Percentiles rank a stretch among this genome's conserved stretches.
Evolutionary conservation across 2,888 invertebrate genomes (phyloP).

Genomic region (Sinodicranocentrus sp.): DNA sequence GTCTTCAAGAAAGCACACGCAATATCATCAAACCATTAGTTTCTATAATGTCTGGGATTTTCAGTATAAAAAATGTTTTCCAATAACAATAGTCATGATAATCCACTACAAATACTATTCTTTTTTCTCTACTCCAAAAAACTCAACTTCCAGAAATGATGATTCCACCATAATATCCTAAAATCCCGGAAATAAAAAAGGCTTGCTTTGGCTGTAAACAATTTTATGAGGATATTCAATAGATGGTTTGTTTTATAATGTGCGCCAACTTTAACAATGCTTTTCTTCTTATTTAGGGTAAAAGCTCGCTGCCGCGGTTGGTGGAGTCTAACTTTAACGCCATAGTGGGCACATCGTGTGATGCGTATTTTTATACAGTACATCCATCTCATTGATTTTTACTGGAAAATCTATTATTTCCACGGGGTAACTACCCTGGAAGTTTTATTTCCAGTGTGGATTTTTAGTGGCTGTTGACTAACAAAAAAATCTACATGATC

Average conservation of each 20-base stretch:
- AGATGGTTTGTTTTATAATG: no score
- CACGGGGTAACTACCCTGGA: neutral
- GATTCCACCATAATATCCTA: neutral
- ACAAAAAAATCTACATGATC: constrained; percentile 20
- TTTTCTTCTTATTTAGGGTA: neutral
- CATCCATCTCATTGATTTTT: constrained; percentile 52
- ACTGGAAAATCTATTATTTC: constrained; percentile 49
- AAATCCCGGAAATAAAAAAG: neutral
- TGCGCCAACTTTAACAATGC: neutral
- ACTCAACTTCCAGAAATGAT: constrained; percentile 2
- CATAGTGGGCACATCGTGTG: no score
- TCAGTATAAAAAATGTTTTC: constrained; percentile 36
- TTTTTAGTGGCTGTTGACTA: neutral
- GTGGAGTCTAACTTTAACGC: no score
- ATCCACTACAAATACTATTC: neutral
- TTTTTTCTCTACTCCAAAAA: neutral
- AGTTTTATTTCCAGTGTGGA: neutral
- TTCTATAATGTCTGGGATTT: neutral
- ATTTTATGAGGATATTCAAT: constrained; percentile 36
- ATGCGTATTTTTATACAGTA: neutral
- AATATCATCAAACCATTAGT: constrained; percentile 35
- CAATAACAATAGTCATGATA: constrained; percentile 40
- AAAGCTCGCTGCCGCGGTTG: neutral
- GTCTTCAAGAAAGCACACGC: no score
- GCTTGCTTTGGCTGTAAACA: constrained; percentile 9